These are phyloP conservation scores for Xestoiulus laeticollis DNA, from an alignment of 2,888 invertebrate genomes.

Conservation along the genomic window DNA sequence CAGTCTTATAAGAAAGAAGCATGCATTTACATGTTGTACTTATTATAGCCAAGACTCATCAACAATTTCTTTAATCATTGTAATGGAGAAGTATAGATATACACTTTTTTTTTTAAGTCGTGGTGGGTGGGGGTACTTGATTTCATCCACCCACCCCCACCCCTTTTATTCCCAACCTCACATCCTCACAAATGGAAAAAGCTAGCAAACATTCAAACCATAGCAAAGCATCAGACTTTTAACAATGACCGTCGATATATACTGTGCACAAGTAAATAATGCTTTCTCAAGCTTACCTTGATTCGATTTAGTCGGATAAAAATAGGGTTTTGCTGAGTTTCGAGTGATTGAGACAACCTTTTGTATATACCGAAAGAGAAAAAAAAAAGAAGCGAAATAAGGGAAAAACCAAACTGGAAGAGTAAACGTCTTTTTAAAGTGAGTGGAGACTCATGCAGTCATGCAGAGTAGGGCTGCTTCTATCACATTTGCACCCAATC, in stretches of 20 bases:
- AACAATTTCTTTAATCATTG: background rate
- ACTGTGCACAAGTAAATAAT: background rate
- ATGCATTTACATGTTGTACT: background rate
- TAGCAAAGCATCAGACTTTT: background rate
- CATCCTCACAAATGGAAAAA: background rate
- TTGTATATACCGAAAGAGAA: background rate
- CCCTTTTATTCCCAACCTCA: background rate
- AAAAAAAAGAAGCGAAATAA: background rate
- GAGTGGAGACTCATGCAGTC: background rate
- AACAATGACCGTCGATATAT: background rate
- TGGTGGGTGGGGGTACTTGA: background rate
- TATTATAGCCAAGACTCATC: background rate
- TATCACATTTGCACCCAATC: background rate
- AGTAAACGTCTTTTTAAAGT: background rate
- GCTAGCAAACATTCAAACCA: background rate
- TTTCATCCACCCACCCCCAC: background rate
- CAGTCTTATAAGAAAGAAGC: background rate
- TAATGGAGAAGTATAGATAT: background rate
- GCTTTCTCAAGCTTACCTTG: background rate
- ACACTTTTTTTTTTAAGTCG: no score
- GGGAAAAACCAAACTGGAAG: background rate
- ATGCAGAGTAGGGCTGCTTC: background rate
- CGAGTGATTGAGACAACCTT: background rate
- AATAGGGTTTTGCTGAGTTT: background rate
- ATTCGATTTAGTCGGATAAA: background rate